Percentiles rank a stretch among this genome's conserved stretches.
These are phyloP conservation scores for Amphiprion clarkii DNA, from an alignment of 2,797 vertebrate species.

Conservation along the genomic window DNA sequence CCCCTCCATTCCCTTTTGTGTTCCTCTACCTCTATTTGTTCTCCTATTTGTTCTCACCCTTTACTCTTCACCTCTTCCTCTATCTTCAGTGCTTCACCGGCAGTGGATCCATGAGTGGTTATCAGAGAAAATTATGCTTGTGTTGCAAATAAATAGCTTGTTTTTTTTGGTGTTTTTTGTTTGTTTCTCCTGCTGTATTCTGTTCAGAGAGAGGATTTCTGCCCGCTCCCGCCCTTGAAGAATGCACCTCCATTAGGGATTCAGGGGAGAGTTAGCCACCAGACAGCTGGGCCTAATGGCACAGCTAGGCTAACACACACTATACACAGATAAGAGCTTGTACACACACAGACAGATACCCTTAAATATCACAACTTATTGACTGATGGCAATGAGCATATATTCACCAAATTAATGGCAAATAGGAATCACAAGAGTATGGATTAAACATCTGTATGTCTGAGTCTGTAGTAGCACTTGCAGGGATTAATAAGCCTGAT, in stretches of 20 bases:
- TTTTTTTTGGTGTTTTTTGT: background rate
- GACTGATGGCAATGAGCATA: constrained; percentile 21
- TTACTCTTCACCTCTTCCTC: constrained; percentile 49
- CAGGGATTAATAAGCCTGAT: constrained; percentile 20
- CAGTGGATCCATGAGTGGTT: constrained; percentile 44
- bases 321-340: constrained; percentile 37
- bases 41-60: constrained; percentile 50
- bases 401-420: constrained; percentile 42
- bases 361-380: constrained; percentile 37
- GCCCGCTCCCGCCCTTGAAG: constrained; percentile 47
- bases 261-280: constrained; percentile 62
- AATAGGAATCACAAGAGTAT: constrained; percentile 39
- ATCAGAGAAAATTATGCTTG: constrained; percentile 60
- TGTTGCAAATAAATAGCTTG: constrained; percentile 58
- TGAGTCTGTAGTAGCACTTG: constrained; percentile 19
- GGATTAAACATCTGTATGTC: constrained; percentile 42
- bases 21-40: constrained; percentile 42
- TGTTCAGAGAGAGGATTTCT: constrained; percentile 25
- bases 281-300: constrained; percentile 69
- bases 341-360: constrained; percentile 24
- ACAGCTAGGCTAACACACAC: constrained; percentile 49
- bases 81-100: constrained; percentile 25
- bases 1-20: background rate
- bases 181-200: constrained; percentile 33
- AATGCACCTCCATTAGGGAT: constrained; percentile 72